A percentile compares a stretch with the other conserved stretches of the same genome.
phyloP scores from a whole-genome alignment of 1,140 invertebrate species.

The Cephus cinctus region DNA sequence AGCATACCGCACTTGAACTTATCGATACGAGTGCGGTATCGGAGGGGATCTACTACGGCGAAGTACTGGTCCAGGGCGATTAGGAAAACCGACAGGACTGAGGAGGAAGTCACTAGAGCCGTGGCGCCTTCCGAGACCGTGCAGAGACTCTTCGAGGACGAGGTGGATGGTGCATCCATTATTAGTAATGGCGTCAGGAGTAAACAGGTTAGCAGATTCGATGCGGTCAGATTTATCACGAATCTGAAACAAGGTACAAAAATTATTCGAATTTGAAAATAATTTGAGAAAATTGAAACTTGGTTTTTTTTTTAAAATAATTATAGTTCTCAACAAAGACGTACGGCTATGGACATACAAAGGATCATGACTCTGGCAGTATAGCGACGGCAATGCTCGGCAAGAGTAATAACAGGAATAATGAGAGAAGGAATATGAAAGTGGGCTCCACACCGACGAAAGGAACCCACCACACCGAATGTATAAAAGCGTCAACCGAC shows the following conservation, averaged over 20 bases:
- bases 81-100: constrained; percentile 72
- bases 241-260: constrained; percentile 67
- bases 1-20: constrained; percentile 69
- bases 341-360: too few species aligned
- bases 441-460: too few species aligned
- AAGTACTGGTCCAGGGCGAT: constrained; percentile 86
- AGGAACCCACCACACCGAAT: too few species aligned
- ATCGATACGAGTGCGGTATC: constrained; percentile 78
- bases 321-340: too few species aligned
- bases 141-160: constrained; percentile 26
- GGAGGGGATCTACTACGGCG: constrained; percentile 81
- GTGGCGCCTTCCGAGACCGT: constrained; percentile 41
- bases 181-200: constrained; percentile 63
- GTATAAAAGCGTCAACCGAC: too few species aligned
- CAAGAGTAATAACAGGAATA: too few species aligned
- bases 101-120: constrained; percentile 49
- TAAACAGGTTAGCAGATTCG: constrained; percentile 65
- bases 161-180: constrained; percentile 41
- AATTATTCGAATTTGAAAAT: too few species aligned
- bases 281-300: too few species aligned
- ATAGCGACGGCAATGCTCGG: too few species aligned
- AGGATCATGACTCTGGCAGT: too few species aligned
- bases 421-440: too few species aligned
- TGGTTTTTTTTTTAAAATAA: too few species aligned
- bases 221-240: constrained; percentile 67